Evolutionary conservation across 2,888 invertebrate species (phyloP).

Genomic region (Parasteatoda lunata): DNA sequence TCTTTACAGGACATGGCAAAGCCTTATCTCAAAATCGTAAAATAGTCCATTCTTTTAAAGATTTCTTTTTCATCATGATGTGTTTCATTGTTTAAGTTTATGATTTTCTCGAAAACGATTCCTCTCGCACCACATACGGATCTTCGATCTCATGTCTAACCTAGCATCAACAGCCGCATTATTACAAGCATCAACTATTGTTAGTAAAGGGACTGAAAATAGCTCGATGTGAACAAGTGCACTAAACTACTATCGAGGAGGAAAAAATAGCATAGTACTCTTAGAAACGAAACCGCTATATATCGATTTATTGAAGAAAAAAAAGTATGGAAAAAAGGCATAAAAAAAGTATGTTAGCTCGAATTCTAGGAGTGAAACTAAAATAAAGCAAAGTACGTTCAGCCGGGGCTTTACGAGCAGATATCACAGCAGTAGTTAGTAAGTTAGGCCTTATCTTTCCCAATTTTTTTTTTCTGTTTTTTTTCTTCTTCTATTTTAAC

Average conservation of each 20-base stretch:
- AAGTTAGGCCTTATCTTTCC: conserved; percentile 49
- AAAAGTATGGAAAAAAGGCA: no score
- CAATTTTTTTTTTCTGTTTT: conserved; percentile 21
- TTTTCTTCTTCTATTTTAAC: conserved; percentile 38
- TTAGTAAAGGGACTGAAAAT: background rate
- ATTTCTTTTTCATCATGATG: no score
- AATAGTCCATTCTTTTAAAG: no score
- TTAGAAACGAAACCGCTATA: background rate
- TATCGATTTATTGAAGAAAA: conserved; percentile 1
- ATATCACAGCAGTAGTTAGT: conserved; percentile 40
- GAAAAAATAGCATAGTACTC: background rate
- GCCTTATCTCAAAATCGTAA: no score
- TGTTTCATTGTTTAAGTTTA: no score
- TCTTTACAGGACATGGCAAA: no score
- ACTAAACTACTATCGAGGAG: background rate
- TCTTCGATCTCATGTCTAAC: no score
- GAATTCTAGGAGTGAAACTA: background rate
- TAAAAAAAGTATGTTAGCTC: background rate
- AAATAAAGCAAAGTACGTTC: background rate
- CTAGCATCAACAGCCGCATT: no score
- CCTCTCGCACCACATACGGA: no score
- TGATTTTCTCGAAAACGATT: no score
- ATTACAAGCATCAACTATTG: no score
- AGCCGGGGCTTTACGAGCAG: conserved; percentile 14
- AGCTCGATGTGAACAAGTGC: background rate